phyloP scores from a whole-genome alignment of 2,113 vertebrate genomes.

The Gnathonemus echidnorhynchus region DNA sequence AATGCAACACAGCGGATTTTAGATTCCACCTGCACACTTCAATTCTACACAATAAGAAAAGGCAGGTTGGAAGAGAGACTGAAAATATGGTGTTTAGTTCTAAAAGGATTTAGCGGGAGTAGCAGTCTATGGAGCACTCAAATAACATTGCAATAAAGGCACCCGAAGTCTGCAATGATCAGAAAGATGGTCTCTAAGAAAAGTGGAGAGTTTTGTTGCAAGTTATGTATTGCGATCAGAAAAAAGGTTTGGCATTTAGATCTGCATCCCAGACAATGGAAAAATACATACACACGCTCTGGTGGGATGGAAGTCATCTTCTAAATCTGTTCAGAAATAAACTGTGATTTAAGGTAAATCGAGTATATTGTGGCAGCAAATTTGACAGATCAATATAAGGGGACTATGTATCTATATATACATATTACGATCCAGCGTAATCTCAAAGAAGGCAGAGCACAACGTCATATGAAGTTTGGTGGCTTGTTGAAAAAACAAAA shows the following conservation, averaged over 20 bases:
- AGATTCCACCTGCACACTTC: neutral
- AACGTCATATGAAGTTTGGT: neutral
- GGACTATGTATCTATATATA: neutral
- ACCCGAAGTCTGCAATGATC: neutral
- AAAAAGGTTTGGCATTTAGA: neutral
- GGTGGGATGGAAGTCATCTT: neutral
- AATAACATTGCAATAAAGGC: neutral
- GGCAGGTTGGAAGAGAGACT: neutral
- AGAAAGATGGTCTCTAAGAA: neutral
- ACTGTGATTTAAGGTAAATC: neutral
- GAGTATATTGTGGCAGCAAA: neutral
- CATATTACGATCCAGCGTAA: neutral
- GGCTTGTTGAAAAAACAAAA: neutral
- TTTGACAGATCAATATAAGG: neutral
- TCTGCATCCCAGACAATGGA: neutral
- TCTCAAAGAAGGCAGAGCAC: neutral
- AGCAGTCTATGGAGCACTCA: neutral
- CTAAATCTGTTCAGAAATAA: neutral
- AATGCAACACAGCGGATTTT: neutral
- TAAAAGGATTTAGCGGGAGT: neutral
- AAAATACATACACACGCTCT: neutral
- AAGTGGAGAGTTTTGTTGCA: neutral
- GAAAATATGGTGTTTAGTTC: neutral
- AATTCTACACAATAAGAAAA: neutral
- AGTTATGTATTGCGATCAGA: neutral